phyloP scores from a whole-genome alignment of 2,888 invertebrate species.

The Pyrocoelia pectoralis region DNA sequence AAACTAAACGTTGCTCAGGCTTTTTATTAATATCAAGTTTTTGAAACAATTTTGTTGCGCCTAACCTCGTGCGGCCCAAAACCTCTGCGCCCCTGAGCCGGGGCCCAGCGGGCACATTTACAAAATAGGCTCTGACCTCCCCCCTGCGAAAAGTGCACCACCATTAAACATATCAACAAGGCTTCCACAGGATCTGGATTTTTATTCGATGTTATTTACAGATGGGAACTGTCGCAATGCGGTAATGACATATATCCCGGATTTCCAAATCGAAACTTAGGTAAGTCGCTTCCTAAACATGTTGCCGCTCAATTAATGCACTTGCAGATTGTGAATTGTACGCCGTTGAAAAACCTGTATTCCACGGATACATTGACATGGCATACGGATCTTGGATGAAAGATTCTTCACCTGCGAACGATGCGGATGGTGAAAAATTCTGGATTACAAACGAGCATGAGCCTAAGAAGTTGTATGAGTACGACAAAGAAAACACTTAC shows the following conservation, averaged over 20 bases:
- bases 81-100: too few species aligned
- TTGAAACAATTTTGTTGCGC: too few species aligned
- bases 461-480: conserved; percentile 78
- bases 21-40: too few species aligned
- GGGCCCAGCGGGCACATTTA: too few species aligned
- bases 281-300: too few species aligned
- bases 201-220: conserved; percentile 65
- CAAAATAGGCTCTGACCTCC: too few species aligned
- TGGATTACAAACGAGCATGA: conserved; percentile 87
- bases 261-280: conserved; percentile 62
- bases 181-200: conserved; percentile 65
- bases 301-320: too few species aligned
- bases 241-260: conserved; percentile 68
- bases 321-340: conserved; percentile 80
- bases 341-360: conserved; percentile 93
- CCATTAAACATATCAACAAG: conserved; percentile 51
- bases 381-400: conserved; percentile 86
- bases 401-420: conserved; percentile 70
- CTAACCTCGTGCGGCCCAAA: too few species aligned
- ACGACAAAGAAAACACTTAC: conserved; percentile 75
- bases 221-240: conserved; percentile 63
- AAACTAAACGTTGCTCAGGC: too few species aligned
- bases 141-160: conserved; percentile 68
- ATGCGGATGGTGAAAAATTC: conserved; percentile 71
- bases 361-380: conserved; percentile 80